Base-by-base conservation (phyloP, 2,113 vertebrate species). In the Apus apus region DNA sequence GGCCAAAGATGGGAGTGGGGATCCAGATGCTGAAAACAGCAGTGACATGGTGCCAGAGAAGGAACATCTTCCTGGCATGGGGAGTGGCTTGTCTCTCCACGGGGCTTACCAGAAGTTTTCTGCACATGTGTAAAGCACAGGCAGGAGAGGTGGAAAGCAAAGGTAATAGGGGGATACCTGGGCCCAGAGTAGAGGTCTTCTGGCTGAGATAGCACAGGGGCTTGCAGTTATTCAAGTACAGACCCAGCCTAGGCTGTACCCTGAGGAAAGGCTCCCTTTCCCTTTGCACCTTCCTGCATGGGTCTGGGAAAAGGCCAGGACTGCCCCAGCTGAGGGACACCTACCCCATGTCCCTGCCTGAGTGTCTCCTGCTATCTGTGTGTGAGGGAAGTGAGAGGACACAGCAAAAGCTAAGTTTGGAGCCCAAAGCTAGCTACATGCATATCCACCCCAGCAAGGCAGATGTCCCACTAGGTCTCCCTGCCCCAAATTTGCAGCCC, bases 261-360 rank as follows among this genome's bases (percentile, higher is more conserved):
- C 29, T 58, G 25, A 83, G 13, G 6, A 87, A 71, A 71, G 20
- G 5, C 9, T 71, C 15, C 11, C 5, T 54, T 67, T 74, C 22
- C 34, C 36, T 71, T 72, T 4, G 1, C 29, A 53, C 1, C 8
- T 80, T 43, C 14, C 25, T 2, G 0, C 1, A 1, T 15, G 7
- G 7, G 7, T 53, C n/a, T 79, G 19, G 26, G 32, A 78, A 67
- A 74, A 72, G 11, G 10, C 17, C 29, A 46, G 29, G 32, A 60
- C 11, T 71, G 26, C 4, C 6, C 4, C 40, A 94, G 30, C 15
- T 72, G 50, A 73, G 22, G 50, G 34, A 36, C 30, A 70, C 5
- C 20, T 79, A 30, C 18, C 5, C 20, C 1, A 0, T 6, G 15
- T 20, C 15, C 34, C 17, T 67, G 18, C 10, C 12, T 2, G 2